Evolutionary conservation across 2,113 vertebrate genomes (phyloP).

Genomic region (Callopanchax toddi): DNA sequence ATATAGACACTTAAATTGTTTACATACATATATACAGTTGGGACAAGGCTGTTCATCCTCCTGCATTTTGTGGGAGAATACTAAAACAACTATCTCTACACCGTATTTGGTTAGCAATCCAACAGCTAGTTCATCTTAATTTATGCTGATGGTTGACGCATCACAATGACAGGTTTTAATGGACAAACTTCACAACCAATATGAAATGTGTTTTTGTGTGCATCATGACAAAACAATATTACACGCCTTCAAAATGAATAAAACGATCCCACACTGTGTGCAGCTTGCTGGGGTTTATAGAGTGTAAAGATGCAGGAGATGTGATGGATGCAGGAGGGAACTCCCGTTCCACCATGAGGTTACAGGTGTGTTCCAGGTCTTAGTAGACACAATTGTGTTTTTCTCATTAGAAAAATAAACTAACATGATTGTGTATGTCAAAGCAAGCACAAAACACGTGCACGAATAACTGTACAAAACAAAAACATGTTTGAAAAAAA

Average conservation of each 20-base stretch:
- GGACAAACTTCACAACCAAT: conserved; percentile 4
- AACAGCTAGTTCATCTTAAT: conserved; percentile 45
- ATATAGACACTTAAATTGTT: conserved; percentile 77
- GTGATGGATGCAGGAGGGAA: conserved; percentile 68
- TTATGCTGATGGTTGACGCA: conserved; percentile 35
- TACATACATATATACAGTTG: conserved; percentile 83
- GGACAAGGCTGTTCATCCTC: conserved; percentile 75
- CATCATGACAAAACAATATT: conserved; percentile 13
- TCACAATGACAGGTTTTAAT: conserved; percentile 29
- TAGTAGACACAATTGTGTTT: conserved; percentile 69
- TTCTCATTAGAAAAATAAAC: conserved; percentile 58
- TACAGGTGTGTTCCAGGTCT: conserved; percentile 79
- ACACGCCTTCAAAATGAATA: conserved; percentile 38
- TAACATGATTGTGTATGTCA: conserved; percentile 69
- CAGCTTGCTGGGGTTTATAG: conserved; percentile 21
- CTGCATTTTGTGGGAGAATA: conserved; percentile 70
- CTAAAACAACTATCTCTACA: conserved; percentile 46
- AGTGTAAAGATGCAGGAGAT: conserved; percentile 16
- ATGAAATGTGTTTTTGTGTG: conserved; percentile 6
- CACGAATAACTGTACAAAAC: conserved; percentile 81
- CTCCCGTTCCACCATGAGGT: conserved; percentile 72
- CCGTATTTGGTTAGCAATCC: conserved; percentile 59
- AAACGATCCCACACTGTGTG: conserved; percentile 18
- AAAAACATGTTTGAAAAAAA: conserved; percentile 56
- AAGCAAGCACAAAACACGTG: conserved; percentile 76